A percentile compares a stretch with the other conserved stretches of the same genome.
Evolutionary conservation across 2,113 vertebrate species (phyloP).

Genomic region (Seriola rivoliana): DNA sequence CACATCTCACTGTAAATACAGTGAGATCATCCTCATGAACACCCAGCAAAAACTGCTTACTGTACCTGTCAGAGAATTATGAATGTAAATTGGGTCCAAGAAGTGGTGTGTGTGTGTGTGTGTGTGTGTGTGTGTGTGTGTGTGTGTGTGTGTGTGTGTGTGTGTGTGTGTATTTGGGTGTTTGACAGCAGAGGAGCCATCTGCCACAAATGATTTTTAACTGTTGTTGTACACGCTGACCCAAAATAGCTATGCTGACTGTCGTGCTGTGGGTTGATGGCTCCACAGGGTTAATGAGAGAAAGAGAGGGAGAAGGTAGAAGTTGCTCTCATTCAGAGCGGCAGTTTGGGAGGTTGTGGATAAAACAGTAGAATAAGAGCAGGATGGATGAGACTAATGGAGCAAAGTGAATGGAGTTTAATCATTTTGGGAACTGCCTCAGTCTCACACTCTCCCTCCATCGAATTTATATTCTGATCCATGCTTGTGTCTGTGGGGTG

Average conservation of each 20-base stretch:
- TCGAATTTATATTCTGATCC: constrained; percentile 61
- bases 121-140: background rate
- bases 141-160: constrained; percentile 4
- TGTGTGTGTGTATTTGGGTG: background rate
- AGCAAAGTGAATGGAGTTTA: constrained; percentile 67
- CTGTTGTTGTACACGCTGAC: constrained; percentile 46
- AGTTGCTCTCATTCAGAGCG: constrained; percentile 34
- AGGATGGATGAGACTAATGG: constrained; percentile 68
- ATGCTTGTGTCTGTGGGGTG: constrained; percentile 39
- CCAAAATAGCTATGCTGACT: constrained; percentile 43
- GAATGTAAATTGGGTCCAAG: constrained; percentile 31
- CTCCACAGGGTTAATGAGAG: constrained; percentile 51
- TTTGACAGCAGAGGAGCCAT: constrained; percentile 40
- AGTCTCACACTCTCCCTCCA: constrained; percentile 30
- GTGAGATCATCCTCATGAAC: constrained; percentile 5
- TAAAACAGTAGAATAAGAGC: constrained; percentile 38
- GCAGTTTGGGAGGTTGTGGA: constrained; percentile 46
- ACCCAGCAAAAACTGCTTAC: background rate
- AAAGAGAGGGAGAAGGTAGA: background rate
- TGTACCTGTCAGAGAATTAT: constrained; percentile 25
- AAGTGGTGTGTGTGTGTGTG: constrained; percentile 15
- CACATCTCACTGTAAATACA: constrained; percentile 7
- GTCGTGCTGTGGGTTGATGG: constrained; percentile 33
- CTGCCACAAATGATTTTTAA: constrained; percentile 43
- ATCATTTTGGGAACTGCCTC: constrained; percentile 67